Percentiles rank a stretch among this genome's conserved stretches.
phyloP scores from a whole-genome alignment of 2,888 invertebrate genomes.

The Mellilla xanthometata region DNA sequence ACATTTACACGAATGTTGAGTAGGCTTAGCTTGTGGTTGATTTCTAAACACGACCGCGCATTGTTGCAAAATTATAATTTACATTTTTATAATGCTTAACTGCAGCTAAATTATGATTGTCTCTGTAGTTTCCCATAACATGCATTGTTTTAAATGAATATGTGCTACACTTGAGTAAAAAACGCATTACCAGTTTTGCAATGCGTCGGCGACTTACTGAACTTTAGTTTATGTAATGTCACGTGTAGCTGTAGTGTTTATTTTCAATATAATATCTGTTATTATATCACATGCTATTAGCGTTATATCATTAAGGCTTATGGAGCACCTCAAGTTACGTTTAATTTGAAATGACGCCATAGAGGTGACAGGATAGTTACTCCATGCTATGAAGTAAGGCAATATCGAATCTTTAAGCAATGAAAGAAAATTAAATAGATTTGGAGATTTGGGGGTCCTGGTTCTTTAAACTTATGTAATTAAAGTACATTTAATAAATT shows the following conservation, averaged over 20 bases:
- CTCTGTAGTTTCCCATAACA: constrained; percentile 63
- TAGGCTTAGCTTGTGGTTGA: not conserved
- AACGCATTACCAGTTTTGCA: constrained; percentile 61
- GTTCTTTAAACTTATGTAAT: no score
- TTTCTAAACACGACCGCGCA: constrained; percentile 36
- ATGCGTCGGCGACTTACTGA: constrained; percentile 38
- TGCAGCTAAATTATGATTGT: constrained; percentile 51
- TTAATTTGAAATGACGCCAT: not conserved
- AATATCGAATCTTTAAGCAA: no score
- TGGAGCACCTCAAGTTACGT: not conserved
- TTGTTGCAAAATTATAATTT: constrained; percentile 60
- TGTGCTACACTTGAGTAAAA: constrained; percentile 61
- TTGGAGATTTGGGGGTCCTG: no score
- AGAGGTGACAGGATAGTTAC: not conserved
- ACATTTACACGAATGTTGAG: no score
- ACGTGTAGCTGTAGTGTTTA: constrained; percentile 15
- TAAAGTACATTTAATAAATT: no score
- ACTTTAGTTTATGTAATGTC: constrained; percentile 29
- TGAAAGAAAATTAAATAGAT: no score
- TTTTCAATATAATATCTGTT: constrained; percentile 35
- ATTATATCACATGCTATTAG: constrained; percentile 23
- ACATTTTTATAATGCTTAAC: constrained; percentile 44
- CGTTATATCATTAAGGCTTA: constrained; percentile 18
- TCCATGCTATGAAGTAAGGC: no score
- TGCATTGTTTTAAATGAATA: constrained; percentile 60